Percentiles rank a stretch among this genome's conserved stretches.
Conservation (phyloP, 2,797 vertebrate genomes). For the Crax fasciolata region DNA sequence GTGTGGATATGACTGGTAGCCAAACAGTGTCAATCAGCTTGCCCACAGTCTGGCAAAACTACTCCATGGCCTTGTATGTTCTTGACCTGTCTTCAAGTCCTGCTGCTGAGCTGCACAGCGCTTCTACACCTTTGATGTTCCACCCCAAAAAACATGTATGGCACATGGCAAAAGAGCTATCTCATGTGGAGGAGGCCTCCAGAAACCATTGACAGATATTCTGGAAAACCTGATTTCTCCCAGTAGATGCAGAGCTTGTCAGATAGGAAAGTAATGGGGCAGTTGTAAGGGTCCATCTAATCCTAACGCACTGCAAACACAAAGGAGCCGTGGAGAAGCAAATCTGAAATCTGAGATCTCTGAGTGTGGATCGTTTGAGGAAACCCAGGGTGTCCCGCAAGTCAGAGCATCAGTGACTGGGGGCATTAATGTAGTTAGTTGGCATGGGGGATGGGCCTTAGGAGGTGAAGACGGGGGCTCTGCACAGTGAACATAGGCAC, state of each 20-base stretch:
- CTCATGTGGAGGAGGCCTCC: not conserved
- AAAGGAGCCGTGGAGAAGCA: not conserved
- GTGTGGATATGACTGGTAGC: not conserved
- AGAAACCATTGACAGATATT: not conserved
- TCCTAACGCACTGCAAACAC: not conserved
- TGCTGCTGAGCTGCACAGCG: not conserved
- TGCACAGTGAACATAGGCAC: rapidly evolving
- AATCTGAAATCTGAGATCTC: not conserved
- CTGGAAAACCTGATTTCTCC: not conserved
- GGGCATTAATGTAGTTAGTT: not conserved
- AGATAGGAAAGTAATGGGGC: not conserved
- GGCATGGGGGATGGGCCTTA: not conserved
- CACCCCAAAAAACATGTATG: not conserved
- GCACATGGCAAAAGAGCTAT: not conserved
- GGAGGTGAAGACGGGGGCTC: not conserved
- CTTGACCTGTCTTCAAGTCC: not conserved
- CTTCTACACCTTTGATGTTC: not conserved
- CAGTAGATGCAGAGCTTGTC: not conserved
- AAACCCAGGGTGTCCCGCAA: not conserved
- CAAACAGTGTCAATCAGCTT: not conserved
- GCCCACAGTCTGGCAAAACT: not conserved
- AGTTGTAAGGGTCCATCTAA: not conserved
- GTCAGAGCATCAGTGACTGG: not conserved
- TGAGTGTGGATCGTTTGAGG: not conserved
- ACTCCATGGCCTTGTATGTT: not conserved